phyloP scores from a whole-genome alignment of 2,797 vertebrate species.

The Loriculus beryllinus region DNA sequence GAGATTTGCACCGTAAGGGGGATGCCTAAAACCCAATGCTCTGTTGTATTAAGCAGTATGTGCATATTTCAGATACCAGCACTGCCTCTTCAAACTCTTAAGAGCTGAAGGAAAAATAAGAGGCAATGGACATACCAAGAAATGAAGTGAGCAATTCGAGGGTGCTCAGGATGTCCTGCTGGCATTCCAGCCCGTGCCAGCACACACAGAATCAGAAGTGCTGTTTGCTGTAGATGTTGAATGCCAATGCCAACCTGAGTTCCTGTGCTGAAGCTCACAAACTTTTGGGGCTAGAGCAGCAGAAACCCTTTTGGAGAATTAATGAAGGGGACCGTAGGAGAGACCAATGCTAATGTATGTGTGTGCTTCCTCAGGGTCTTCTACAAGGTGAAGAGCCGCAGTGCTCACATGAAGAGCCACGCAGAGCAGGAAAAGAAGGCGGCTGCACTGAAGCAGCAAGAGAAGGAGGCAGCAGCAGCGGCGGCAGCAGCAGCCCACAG shows the following conservation, averaged over 20 bases:
- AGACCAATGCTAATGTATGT: fast-evolving
- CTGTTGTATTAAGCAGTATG: background rate
- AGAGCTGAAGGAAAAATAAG: background rate
- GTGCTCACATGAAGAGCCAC: slow-evolving; percentile 98
- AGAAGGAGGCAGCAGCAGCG: slow-evolving; percentile 77
- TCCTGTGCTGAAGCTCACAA: background rate
- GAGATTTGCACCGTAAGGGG: background rate
- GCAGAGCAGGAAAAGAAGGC: slow-evolving; percentile 98
- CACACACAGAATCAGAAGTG: fast-evolving
- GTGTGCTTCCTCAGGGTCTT: slow-evolving; percentile 82
- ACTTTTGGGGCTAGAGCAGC: background rate
- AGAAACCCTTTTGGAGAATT: background rate
- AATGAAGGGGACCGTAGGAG: background rate
- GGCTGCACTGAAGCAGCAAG: slow-evolving; percentile 82
- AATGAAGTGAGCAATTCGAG: fast-evolving
- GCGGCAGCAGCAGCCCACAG: slow-evolving; percentile 72
- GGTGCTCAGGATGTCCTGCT: background rate
- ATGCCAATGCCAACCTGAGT: fast-evolving
- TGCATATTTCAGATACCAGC: background rate
- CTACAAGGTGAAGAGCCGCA: slow-evolving; percentile 97
- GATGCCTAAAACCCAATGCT: background rate
- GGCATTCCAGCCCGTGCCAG: fast-evolving
- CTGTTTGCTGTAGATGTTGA: background rate
- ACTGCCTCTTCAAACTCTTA: background rate
- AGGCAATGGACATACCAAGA: background rate